Base-by-base conservation (phyloP, 92 coral and sea anemone species). In the Phenganax stokvisi region DNA sequence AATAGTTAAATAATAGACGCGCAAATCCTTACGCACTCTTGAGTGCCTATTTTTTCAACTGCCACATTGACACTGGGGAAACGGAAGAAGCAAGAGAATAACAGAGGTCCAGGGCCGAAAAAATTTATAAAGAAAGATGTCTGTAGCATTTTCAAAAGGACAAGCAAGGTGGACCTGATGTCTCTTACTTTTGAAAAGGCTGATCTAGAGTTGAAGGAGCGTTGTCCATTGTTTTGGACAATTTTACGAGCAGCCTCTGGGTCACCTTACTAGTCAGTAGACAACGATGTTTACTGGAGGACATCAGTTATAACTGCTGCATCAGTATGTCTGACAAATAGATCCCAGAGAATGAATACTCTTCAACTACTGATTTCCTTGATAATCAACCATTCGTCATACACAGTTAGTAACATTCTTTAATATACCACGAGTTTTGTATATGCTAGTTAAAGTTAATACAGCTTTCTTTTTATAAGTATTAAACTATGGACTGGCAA, bases 41-140 rank as follows among this genome's bases (percentile, higher is more conserved):
- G 25, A 20, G 25, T 20, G 25, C 25, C 25, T 16, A 12, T 37
- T 37, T 72, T 72, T 16, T 10, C 71, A 17, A 5, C 71, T 7
- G 10, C 71, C 5, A 12, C 17, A 10, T 15, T 56, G 11, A 17
- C 9, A 47, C 12, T 47, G 6, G 13, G 57, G 76, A 72, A 54
- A 72, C 3, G 28, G 28, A 72, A 72, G 54, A 10, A 9, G 10
- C 29, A 20, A 17, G 74, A 69, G 17, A 15, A 69, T 8, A 69
- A 20, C 52, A 30, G 10, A 29, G 63, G 6, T 75, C 8, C 52
- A 13, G 47, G 63, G 30, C 7, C 10, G 30, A 75, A 57, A 12
- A 75, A 75, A 75, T 75, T 54, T 55, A 44, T 75, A 53, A 75
- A 75, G 30, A 76, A 76, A 59, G 81, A 76, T 57, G n/a, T 76